Evolutionary conservation across 2,888 invertebrate species (phyloP).

Genomic region (Elegia similella): DNA sequence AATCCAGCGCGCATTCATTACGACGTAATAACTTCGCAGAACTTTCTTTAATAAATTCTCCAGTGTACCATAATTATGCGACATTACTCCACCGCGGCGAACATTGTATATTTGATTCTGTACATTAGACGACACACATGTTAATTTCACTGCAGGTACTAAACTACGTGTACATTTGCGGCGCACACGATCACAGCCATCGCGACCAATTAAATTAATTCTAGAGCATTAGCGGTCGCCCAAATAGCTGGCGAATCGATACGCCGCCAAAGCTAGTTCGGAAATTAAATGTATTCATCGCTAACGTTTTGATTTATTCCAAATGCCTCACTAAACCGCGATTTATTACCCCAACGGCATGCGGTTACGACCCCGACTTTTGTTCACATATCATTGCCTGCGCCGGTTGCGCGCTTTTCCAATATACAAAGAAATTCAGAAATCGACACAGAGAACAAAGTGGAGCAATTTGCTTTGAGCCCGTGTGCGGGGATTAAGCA

Average conservation of each 20-base stretch:
- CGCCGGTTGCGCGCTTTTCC: slow-evolving; percentile 25
- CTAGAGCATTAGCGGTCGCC: slow-evolving; percentile 47
- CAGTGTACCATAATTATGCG: slow-evolving; percentile 15
- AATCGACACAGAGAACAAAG: slow-evolving; percentile 34
- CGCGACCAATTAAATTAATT: slow-evolving; percentile 46
- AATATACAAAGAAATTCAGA: slow-evolving; percentile 15
- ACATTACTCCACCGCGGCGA: slow-evolving; percentile 11
- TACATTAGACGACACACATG: neutral
- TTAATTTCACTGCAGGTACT: slow-evolving; percentile 17
- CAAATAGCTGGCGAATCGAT: slow-evolving; percentile 45
- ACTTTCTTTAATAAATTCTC: slow-evolving; percentile 15
- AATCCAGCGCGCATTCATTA: slow-evolving; percentile 14
- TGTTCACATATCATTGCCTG: slow-evolving; percentile 13
- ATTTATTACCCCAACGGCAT: slow-evolving; percentile 29
- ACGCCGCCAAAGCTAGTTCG: slow-evolving; percentile 49
- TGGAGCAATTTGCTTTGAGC: slow-evolving; percentile 41
- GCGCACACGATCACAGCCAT: slow-evolving; percentile 12
- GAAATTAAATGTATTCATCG: slow-evolving; percentile 63
- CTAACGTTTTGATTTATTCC: slow-evolving; percentile 55
- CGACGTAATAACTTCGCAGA: slow-evolving; percentile 9
- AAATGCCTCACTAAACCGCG: slow-evolving; percentile 35
- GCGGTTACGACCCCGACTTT: slow-evolving; percentile 8
- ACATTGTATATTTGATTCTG: slow-evolving; percentile 9
- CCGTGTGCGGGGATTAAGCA: slow-evolving; percentile 37
- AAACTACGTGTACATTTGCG: slow-evolving; percentile 11